Evolutionary conservation across 30 jellyfish, hydroid and myxozoan species (phyloP), one percentile per base, ranked within the genome.

Genomic region (Rhopilema esculentum): DNA sequence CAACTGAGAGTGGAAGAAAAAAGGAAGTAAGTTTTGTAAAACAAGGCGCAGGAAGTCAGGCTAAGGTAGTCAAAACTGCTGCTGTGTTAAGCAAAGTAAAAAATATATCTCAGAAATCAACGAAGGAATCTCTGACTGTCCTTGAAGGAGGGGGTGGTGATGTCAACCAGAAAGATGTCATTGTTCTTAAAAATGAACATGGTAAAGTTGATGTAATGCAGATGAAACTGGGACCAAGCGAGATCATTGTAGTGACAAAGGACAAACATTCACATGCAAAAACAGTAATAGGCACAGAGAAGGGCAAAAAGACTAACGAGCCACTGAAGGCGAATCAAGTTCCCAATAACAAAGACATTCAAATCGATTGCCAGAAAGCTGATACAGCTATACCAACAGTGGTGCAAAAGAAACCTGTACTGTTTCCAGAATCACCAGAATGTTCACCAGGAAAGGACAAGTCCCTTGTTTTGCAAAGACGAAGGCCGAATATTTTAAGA

Each of bases 401-500:
- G 18, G 68, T 4, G 19, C 62, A 27, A 71, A 30, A 27, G 1
- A 71, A 6, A 1, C 27, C 49, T 15, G 9, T 40, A 12, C 6
- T 12, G 57, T 40, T 40, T 40, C 6, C 57, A 6, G 57, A 12
- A 12, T 40, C 57, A 12, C 12, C 30, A 16, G 68, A 74, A 53
- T 12, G 32, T 63, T 22, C 52, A 1, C 57, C 52, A 0, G 48
- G 49, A 9, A 79, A 49, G 9, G 32, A 17, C 8, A 63, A 27
- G n/a, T 82, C 82, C 0, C 24, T 84, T 77, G 33, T 78, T 6
- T 61, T 72, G 51, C 92, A 71, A 65, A 31, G 94, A 53, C 65
- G 68, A 74, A 81, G 94, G 22, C 94, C 94, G 16, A 85, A 85
- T 31, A 85, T 85, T 40, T 70, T 85, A 1, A 50, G 94, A 73